Conservation (phyloP, 1,140 invertebrate species). For the Tetragnatha versicolor region DNA sequence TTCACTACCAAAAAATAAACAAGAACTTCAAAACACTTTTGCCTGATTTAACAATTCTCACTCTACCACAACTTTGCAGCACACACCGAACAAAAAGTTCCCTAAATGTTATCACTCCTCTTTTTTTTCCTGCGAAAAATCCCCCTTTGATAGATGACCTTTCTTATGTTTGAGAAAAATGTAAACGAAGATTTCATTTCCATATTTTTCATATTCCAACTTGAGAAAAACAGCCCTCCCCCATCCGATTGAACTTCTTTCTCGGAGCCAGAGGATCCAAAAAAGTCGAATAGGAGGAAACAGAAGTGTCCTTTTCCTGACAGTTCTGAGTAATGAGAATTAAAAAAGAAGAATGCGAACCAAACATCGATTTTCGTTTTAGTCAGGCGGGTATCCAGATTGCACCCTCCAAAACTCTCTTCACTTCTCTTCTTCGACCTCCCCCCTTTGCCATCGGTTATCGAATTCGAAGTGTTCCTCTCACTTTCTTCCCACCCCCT, state of each 20-base stretch:
- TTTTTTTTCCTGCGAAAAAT: no score
- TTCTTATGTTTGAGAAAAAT: no score
- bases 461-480: neutral
- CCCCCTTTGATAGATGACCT: no score
- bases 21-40: no score
- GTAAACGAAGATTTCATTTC: neutral
- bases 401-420: neutral
- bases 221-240: neutral
- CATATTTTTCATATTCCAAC: neutral
- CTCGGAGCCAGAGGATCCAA: neutral
- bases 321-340: conserved; percentile 6
- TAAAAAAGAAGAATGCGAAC: conserved; percentile 21
- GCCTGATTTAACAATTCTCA: no score
- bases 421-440: neutral
- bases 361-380: conserved; percentile 16
- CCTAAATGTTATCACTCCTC: no score
- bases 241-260: neutral
- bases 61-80: no score
- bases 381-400: neutral
- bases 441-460: neutral
- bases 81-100: no score
- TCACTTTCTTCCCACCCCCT: neutral
- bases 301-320: conserved; percentile 7
- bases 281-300: neutral
- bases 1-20: no score